These are phyloP conservation scores for Lepidurus packardi DNA, from an alignment of 1,140 invertebrate genomes.

Conservation along the genomic window DNA sequence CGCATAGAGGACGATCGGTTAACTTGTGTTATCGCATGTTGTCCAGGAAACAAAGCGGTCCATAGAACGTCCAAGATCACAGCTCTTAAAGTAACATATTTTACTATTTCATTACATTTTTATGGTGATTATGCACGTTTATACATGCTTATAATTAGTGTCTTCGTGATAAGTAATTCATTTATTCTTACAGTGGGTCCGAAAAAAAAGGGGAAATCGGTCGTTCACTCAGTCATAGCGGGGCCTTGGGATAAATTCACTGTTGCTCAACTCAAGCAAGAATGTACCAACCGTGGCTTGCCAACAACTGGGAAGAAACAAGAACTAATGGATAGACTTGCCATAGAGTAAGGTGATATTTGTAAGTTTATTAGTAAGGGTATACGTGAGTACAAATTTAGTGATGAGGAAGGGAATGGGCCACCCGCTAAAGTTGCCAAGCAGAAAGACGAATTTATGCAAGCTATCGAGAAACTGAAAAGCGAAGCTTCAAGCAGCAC, in stretches of 20 bases:
- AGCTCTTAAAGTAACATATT: not conserved
- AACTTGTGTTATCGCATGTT: not conserved
- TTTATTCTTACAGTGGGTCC: not conserved
- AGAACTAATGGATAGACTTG: not conserved
- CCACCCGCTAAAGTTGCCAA: not conserved
- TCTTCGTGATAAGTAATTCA: not conserved
- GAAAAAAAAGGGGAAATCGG: not conserved
- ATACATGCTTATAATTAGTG: not conserved
- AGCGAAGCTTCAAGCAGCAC: not conserved
- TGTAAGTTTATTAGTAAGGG: not conserved
- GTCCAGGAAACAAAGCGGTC: not conserved
- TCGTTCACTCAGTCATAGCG: not conserved
- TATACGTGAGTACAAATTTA: not conserved
- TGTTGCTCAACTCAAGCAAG: not conserved
- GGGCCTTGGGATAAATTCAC: not conserved
- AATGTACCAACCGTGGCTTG: not conserved
- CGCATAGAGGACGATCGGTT: too few species aligned
- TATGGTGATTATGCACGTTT: too few species aligned
- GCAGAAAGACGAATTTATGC: not conserved
- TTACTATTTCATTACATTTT: not conserved
- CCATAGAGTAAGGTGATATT: not conserved
- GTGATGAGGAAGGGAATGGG: not conserved
- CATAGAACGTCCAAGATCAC: not conserved
- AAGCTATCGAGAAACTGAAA: not conserved
- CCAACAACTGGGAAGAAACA: not conserved